Conservation (phyloP, 2,888 invertebrate species). For the Scrobipalpa atriplicella region DNA sequence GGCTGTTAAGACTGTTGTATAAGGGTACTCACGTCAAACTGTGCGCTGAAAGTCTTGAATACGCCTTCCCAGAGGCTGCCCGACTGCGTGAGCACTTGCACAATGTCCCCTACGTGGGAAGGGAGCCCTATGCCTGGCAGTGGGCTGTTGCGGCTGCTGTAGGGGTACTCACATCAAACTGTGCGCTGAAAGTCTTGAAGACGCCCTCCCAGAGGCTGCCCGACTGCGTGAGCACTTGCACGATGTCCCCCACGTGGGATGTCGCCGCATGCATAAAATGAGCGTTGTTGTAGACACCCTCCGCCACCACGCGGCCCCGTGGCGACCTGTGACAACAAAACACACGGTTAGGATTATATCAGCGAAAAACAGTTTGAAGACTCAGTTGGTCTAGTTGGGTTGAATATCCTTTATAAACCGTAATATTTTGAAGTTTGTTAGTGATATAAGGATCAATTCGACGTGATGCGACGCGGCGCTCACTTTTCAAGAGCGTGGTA, state of each 20-base stretch:
- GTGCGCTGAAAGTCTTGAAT: constrained; percentile 93
- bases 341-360: background rate
- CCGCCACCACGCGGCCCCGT: constrained; percentile 87
- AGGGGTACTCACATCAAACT: constrained; percentile 87
- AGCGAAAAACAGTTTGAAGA: no score
- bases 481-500: no score
- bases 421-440: no score
- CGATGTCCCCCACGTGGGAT: constrained; percentile 91
- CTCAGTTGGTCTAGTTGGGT: no score
- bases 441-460: no score
- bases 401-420: no score
- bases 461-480: no score
- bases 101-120: constrained; percentile 91
- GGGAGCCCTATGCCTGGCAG: constrained; percentile 50
- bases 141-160: background rate
- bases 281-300: constrained; percentile 95
- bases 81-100: constrained; percentile 83
- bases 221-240: constrained; percentile 91
- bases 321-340: constrained; percentile 79
- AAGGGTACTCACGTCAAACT: constrained; percentile 87
- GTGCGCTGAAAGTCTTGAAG: constrained; percentile 93
- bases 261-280: constrained; percentile 95
- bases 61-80: constrained; percentile 95
- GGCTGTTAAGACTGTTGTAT: background rate
- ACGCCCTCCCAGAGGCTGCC: constrained; percentile 95